These are phyloP conservation scores for Anagrus nilaparvatae DNA, from an alignment of 1,140 invertebrate species.

Conservation along the genomic window DNA sequence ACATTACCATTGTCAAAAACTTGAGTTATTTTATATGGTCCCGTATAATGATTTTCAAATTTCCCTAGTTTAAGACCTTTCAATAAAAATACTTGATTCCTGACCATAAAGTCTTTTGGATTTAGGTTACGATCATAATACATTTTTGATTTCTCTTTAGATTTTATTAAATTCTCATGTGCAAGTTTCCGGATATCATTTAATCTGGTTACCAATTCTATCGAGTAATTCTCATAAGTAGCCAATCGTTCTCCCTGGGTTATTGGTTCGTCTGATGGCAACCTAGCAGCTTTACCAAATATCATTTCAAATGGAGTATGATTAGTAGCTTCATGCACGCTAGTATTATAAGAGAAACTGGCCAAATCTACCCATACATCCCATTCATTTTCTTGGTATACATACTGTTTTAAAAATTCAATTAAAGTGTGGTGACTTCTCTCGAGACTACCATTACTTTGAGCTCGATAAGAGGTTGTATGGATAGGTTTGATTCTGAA, in stretches of 20 bases:
- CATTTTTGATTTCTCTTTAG: conserved; percentile 4
- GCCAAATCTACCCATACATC: conserved; percentile 22
- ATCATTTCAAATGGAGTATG: conserved; percentile 13
- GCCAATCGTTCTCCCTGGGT: not conserved
- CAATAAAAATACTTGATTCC: conserved; percentile 1
- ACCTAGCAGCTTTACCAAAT: conserved; percentile 6
- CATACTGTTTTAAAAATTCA: conserved; percentile 24
- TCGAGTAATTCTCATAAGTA: conserved; percentile 4
- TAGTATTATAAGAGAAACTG: conserved; percentile 14
- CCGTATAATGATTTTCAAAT: conserved; percentile 1
- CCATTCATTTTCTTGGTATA: conserved; percentile 26
- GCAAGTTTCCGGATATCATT: conserved; percentile 3
- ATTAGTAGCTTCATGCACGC: conserved; percentile 23
- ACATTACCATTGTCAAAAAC: conserved; percentile 3
- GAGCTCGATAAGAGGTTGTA: conserved; percentile 33
- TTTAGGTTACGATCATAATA: conserved; percentile 2
- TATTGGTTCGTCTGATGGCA: conserved; percentile 5
- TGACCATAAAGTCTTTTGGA: conserved; percentile 5
- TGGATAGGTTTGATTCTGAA: conserved; percentile 19
- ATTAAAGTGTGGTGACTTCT: conserved; percentile 27
- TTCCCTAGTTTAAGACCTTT: conserved; percentile 2
- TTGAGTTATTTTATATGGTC: conserved; percentile 2
- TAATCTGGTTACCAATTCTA: not conserved
- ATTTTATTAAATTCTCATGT: not conserved
- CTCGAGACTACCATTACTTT: conserved; percentile 30